Evolutionary conservation across 2,797 vertebrate species (phyloP).

Genomic region (Uromys caudimaculatus): DNA sequence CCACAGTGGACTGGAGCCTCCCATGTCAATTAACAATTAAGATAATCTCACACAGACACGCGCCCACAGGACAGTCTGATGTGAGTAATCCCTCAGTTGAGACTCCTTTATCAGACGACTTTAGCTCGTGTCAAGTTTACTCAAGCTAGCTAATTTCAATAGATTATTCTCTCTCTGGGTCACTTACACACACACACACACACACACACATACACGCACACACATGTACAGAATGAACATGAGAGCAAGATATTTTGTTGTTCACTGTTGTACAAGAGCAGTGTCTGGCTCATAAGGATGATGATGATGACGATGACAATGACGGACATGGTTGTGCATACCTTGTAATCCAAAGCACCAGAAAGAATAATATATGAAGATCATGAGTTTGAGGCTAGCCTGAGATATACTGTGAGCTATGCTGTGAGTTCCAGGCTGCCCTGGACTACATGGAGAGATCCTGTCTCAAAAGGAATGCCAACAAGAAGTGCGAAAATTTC

Average conservation of each 20-base stretch:
- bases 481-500: background rate
- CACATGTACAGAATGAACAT: background rate
- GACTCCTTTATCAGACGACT: background rate
- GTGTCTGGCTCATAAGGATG: background rate
- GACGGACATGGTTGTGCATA: background rate
- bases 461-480: background rate
- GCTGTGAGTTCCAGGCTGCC: background rate
- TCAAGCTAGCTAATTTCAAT: background rate
- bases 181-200: background rate
- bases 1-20: background rate
- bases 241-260: background rate
- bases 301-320: accelerated
- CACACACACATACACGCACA: background rate
- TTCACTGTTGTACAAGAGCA: background rate
- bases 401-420: background rate
- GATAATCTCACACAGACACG: background rate
- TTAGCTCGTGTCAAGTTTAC: background rate
- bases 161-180: background rate
- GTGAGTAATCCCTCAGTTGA: background rate
- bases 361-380: background rate
- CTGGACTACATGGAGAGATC: background rate
- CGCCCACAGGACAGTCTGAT: background rate
- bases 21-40: background rate
- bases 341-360: background rate
- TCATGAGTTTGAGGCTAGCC: background rate